phyloP scores from a whole-genome alignment of 2,113 vertebrate genomes.

The Mobula birostris region DNA sequence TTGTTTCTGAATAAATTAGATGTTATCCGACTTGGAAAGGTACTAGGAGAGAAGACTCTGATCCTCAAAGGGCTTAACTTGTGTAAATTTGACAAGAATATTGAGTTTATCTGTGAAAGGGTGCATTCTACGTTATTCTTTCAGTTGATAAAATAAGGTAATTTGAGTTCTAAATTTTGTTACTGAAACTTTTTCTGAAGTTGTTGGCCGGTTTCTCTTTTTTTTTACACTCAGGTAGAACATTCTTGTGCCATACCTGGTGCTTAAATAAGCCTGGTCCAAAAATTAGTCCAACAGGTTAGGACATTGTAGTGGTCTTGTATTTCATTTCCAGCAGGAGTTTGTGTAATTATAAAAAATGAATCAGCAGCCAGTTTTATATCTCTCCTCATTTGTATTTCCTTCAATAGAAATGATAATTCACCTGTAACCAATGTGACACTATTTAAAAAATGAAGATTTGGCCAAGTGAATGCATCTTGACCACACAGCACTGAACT shows the following conservation, averaged over 20 bases:
- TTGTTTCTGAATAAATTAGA: background rate
- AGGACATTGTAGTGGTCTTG: too few species aligned
- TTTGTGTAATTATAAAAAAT: background rate
- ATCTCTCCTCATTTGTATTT: background rate
- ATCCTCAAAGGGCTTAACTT: background rate
- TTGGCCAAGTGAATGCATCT: background rate
- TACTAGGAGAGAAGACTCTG: background rate
- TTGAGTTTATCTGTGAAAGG: background rate
- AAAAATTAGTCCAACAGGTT: background rate
- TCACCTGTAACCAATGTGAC: background rate
- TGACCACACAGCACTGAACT: background rate
- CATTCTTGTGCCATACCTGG: background rate
- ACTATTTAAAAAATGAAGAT: background rate
- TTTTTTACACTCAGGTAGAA: background rate
- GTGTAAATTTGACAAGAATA: background rate
- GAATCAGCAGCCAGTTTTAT: background rate
- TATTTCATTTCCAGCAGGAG: background rate
- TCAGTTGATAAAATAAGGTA: background rate
- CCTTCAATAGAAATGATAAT: background rate
- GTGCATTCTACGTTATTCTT: background rate
- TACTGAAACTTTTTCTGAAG: background rate
- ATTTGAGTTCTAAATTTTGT: background rate
- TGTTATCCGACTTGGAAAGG: background rate
- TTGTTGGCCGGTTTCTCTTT: background rate
- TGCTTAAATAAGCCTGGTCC: background rate